Conservation (phyloP, 1,140 invertebrate genomes). For the Penaeus chinensis region DNA sequence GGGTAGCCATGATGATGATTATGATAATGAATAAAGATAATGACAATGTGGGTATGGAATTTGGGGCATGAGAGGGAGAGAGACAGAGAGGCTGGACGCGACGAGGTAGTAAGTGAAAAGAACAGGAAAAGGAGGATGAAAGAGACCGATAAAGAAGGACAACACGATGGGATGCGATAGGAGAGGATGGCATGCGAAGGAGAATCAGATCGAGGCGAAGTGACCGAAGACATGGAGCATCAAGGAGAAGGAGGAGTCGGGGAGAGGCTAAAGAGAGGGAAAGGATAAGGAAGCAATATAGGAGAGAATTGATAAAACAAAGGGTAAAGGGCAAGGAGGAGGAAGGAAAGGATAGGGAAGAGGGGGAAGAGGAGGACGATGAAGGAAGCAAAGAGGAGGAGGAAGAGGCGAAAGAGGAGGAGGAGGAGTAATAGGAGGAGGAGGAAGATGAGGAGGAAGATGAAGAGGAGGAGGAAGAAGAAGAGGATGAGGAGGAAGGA, state of each 20-base stretch:
- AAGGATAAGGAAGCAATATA: not conserved
- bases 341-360: not conserved
- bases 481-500: not conserved
- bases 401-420: too few species aligned
- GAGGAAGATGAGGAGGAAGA: not conserved
- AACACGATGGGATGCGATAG: not conserved
- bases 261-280: not conserved
- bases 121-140: not conserved
- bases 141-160: not conserved
- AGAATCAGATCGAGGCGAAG: not conserved
- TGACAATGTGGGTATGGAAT: too few species aligned
- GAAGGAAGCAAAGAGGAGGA: too few species aligned
- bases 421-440: not conserved
- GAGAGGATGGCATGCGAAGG: not conserved
- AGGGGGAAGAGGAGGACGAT: slow-evolving; percentile 14
- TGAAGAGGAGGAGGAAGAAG: not conserved
- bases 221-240: too few species aligned
- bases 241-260: too few species aligned
- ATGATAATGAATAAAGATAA: too few species aligned
- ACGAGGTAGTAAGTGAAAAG: not conserved
- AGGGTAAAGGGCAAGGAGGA: not conserved
- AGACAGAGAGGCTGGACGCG: not conserved
- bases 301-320: not conserved
- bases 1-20: too few species aligned
- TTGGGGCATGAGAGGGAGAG: too few species aligned